A percentile compares a stretch with the other conserved stretches of the same genome.
These are phyloP conservation scores for Eubasilissa splendida DNA, from an alignment of 2,888 invertebrate genomes.

Conservation along the genomic window DNA sequence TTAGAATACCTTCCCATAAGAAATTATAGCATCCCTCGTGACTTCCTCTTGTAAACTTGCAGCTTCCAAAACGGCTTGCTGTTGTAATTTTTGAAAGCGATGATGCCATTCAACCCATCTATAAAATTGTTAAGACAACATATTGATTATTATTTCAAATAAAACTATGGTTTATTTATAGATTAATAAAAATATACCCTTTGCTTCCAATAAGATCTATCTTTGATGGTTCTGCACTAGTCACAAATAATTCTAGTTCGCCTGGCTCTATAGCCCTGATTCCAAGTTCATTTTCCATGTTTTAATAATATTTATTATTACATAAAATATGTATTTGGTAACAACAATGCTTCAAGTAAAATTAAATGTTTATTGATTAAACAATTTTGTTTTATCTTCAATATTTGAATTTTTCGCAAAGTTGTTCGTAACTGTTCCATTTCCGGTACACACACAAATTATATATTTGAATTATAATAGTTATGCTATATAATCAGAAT, in stretches of 20 bases:
- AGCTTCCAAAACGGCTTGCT: slow-evolving; percentile 90
- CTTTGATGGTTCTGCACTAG: slow-evolving; percentile 78
- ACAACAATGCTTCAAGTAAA: background rate
- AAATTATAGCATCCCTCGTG: slow-evolving; percentile 87
- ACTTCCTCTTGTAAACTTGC: slow-evolving; percentile 84
- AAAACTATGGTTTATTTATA: slow-evolving; percentile 1
- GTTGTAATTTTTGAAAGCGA: slow-evolving; percentile 86
- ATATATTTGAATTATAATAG: background rate
- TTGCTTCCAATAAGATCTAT: slow-evolving; percentile 80
- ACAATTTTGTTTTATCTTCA: slow-evolving; percentile 14
- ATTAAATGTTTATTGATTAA: slow-evolving; percentile 4
- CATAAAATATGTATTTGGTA: background rate
- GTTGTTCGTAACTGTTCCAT: slow-evolving; percentile 8
- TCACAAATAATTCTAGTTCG: slow-evolving; percentile 83
- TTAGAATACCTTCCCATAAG: slow-evolving; percentile 77
- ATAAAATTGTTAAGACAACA: slow-evolving; percentile 40
- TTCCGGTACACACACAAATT: background rate
- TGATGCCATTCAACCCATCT: slow-evolving; percentile 90
- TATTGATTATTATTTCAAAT: background rate
- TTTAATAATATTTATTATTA: background rate
- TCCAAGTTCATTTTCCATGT: slow-evolving; percentile 35
- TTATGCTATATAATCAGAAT: background rate
- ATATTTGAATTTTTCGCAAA: slow-evolving; percentile 11
- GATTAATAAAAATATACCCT: slow-evolving; percentile 61
- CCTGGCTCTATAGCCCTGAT: slow-evolving; percentile 73